phyloP scores from a whole-genome alignment of 2,797 vertebrate species.

The Pelobates cultripes region DNA sequence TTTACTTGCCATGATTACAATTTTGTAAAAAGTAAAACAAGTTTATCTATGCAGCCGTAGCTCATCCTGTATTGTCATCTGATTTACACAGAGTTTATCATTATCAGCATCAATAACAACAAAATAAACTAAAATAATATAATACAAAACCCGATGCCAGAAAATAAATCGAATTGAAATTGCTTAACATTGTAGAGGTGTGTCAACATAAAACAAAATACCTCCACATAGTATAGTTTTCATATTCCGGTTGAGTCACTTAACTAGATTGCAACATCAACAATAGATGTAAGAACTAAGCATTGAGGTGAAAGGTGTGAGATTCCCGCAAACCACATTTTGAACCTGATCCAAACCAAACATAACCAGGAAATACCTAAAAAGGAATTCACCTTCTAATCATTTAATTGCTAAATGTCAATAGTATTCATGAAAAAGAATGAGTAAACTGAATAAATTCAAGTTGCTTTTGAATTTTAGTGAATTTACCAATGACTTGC shows the following conservation, averaged over 20 bases:
- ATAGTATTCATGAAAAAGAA: no score
- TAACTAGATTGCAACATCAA: conserved; percentile 25
- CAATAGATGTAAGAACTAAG: conserved; percentile 5
- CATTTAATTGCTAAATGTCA: neutral
- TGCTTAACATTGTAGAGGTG: conserved; percentile 35
- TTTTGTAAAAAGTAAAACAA: no score
- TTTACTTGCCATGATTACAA: no score
- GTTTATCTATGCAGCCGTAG: no score
- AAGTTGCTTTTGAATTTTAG: no score
- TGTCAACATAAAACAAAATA: conserved; percentile 21
- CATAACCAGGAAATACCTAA: conserved; percentile 44
- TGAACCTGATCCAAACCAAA: conserved; percentile 30
- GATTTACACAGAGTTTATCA: no score
- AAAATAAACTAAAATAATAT: no score
- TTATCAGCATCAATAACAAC: no score
- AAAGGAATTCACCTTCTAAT: conserved; percentile 25
- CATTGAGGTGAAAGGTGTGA: conserved; percentile 39
- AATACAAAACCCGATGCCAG: no score
- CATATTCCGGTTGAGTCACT: conserved; percentile 41
- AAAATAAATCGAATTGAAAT: neutral
- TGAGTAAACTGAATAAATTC: no score
- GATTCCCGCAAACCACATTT: conserved; percentile 37
- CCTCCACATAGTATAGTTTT: conserved; percentile 30
- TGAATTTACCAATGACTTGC: no score
- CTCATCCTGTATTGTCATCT: no score